Conservation (phyloP, 2,888 invertebrate species). For the Lepidochitona cinerea region DNA sequence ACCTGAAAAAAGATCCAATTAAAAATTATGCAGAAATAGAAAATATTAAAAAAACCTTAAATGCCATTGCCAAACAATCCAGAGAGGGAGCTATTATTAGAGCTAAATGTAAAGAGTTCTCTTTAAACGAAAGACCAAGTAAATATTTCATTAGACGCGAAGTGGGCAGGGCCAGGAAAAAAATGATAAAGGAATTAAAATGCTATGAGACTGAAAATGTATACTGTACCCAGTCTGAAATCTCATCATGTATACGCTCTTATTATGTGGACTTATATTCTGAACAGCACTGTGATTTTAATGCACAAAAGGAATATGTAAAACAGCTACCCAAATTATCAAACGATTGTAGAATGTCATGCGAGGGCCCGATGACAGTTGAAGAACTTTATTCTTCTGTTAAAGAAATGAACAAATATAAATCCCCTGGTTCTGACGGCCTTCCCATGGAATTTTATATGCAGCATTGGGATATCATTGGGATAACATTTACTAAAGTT, state of each 20-base stretch:
- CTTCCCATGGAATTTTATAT: background rate
- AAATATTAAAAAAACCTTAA: background rate
- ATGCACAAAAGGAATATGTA: background rate
- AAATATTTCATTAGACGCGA: background rate
- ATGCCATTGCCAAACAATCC: too few relatives aligned
- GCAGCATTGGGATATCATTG: background rate
- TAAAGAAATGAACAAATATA: background rate
- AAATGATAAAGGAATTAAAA: background rate
- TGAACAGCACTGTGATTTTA: background rate
- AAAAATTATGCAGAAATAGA: background rate
- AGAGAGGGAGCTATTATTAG: background rate
- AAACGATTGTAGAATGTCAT: background rate
- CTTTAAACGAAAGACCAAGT: background rate
- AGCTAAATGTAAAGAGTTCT: background rate
- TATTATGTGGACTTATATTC: background rate
- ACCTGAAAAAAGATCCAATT: background rate
- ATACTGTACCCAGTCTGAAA: background rate
- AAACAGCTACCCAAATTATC: background rate
- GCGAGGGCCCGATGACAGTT: background rate
- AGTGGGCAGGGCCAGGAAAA: background rate
- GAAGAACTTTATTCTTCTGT: background rate
- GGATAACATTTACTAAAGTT: background rate
- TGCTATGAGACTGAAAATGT: background rate
- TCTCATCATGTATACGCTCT: background rate
- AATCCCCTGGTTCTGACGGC: background rate